Evolutionary conservation across 2,888 invertebrate genomes (phyloP), one percentile per base, ranked within the genome.

Genomic region (Lycaena phlaeas): DNA sequence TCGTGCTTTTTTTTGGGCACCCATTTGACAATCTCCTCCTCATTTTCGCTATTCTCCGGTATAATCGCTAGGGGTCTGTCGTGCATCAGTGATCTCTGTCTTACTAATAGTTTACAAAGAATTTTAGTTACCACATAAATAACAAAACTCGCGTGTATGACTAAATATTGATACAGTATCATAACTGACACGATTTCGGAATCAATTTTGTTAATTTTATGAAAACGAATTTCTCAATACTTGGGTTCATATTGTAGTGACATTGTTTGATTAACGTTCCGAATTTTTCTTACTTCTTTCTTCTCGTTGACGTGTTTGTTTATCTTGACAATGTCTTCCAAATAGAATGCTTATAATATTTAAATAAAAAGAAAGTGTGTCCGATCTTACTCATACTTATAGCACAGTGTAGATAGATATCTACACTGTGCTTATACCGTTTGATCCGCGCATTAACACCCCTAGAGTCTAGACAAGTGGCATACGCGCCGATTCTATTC

Each of bases 1-100:
- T 82, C 82, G 31, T 82, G 82, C 45, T 78, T 81, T 36, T 81
- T 81, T 52, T 81, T 82, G 0, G 82, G 73, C 14, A 82, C 78
- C 81, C 81, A 82, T 63, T 77, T 78, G 0, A 56, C 40, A 1
- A 51, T 44, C 2, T 49, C 49, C 3, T 72, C 70, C 0, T 67
- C 69, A 0, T 36, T 52, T 26, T 76, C 78, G 11, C 59, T 62
- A 2, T 55, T 59, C 45, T 79, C 82, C 0, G 77, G 72, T 26
- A 77, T 78, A 41, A 72, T 72, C 0, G 61, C 64, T 5, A 81
- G 44, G 0, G 53, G 59, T 40, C 62, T 69, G 17, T 56, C 64
- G 52, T 63, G 71, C 56, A 57, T 57, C 39, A 48, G 45, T 30
- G 47, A 47, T 38, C 59, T 56, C 41, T 49, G 48, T 39, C 45